Evolutionary conservation across 1,140 invertebrate species (phyloP).

Genomic region (Apis laboriosa): DNA sequence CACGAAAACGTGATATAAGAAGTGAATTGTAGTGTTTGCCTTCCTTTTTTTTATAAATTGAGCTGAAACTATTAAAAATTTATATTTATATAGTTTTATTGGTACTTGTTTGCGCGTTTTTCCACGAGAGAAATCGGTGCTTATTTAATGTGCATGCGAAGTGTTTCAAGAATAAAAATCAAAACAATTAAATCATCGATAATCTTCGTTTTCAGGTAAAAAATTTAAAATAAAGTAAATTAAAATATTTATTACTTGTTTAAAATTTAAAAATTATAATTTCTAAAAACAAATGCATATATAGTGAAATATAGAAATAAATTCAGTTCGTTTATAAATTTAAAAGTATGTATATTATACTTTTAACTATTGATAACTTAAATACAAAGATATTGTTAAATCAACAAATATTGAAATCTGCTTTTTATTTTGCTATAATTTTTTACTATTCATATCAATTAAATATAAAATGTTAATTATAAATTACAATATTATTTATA

Average conservation of each 20-base stretch:
- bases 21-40: slow-evolving; percentile 8
- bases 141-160: slow-evolving; percentile 26
- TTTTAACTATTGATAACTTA: not conserved
- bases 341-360: not conserved
- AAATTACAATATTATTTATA: not conserved
- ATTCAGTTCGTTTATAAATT: not conserved
- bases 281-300: not conserved
- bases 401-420: not conserved
- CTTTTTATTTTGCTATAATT: not conserved
- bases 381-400: not conserved
- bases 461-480: not conserved
- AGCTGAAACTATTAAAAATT: not conserved
- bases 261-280: not conserved
- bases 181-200: too few species aligned
- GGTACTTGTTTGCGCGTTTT: not conserved
- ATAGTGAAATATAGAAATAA: not conserved
- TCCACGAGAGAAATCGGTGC: not conserved
- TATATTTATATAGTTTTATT: not conserved
- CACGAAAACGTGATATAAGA: slow-evolving; percentile 42
- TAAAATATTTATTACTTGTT: not conserved
- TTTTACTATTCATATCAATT: not conserved
- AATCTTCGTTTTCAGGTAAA: not conserved
- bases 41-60: not conserved
- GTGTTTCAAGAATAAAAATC: slow-evolving; percentile 3
- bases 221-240: not conserved